Base-by-base conservation (phyloP, 2,888 invertebrate genomes). In the Embidobia sp. region DNA sequence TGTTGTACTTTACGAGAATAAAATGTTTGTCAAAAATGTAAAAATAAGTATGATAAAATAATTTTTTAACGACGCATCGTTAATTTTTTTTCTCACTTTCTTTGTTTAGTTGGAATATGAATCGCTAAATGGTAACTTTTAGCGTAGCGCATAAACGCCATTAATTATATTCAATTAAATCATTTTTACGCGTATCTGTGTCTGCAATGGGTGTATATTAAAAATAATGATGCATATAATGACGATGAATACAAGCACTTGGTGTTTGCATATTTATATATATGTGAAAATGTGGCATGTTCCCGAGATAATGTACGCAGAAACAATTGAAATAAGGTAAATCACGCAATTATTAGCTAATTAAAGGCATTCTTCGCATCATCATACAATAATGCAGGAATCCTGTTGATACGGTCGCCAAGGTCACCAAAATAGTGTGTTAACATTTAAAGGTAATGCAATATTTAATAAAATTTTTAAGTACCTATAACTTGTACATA, bases 281-380 rank as follows among this genome's bases (percentile, higher is more conserved):
- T n/a, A 13, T 8, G 48, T 13, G 19, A 3, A 49, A 48, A 15
- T 33, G 53, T 53, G 44, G 44, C 51, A 33, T 51, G 66, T 31
- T 53, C 44, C 26, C 16, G 37, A 42, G 51, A 46, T 55, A 53
- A 13, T 37, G n/a, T 53, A 31, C 10, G 46, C 33, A 18, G 63
- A 63, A 67, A 57, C 67, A 57, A 55, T 67, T 33, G 48, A 53
- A 67, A 35, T 67, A 67, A 67, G 55, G 55, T 55, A 67, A 67
- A 67, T 55, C 37, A 67, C 29, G 67, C 46, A 46, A 48, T 51
- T 53, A 66, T 55, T 66, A 46, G 35, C 46, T 42, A 67, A 67
- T 67, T 67, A 67, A 67, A 46, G 55, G 48, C 55, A 55, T 48
- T 57, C 55, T 57, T 57, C 18, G 26, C 48, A 46, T 66, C 46